Conservation (phyloP, 1,140 invertebrate species). For the Polypedilum pembai region DNA sequence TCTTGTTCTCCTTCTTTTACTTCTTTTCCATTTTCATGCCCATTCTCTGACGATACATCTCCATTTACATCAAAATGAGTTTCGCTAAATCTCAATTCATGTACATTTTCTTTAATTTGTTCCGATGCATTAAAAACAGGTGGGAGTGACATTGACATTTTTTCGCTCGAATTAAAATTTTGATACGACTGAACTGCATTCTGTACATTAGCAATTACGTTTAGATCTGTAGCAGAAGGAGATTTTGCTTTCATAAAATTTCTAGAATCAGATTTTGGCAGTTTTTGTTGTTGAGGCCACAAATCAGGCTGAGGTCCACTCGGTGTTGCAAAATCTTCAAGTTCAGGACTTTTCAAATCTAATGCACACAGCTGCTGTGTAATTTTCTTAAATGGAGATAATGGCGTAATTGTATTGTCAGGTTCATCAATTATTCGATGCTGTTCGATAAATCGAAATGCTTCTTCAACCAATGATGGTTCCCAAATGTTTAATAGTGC, state of each 20-base stretch:
- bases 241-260: conserved; percentile 34
- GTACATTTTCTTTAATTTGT: neutral
- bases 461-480: conserved; percentile 73
- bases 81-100: conserved; percentile 29
- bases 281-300: conserved; percentile 47
- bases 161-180: conserved; percentile 21
- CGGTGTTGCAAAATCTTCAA: conserved; percentile 62
- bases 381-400: conserved; percentile 66
- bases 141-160: conserved; percentile 29
- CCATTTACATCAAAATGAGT: conserved; percentile 32
- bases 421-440: conserved; percentile 47
- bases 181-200: conserved; percentile 40
- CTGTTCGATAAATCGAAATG: conserved; percentile 70
- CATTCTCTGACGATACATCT: conserved; percentile 30
- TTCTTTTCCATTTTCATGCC: conserved; percentile 34
- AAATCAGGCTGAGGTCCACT: conserved; percentile 55
- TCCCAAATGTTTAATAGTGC: conserved; percentile 76
- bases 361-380: conserved; percentile 65
- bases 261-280: conserved; percentile 30
- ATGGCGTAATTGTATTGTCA: conserved; percentile 43
- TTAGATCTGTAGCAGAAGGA: conserved; percentile 40
- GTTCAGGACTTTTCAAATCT: conserved; percentile 60
- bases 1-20: conserved; percentile 34
- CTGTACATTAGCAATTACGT: conserved; percentile 40
- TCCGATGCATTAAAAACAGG: neutral